Evolutionary conservation across 2,113 vertebrate genomes (phyloP).

Genomic region (Rafetus swinhoei): DNA sequence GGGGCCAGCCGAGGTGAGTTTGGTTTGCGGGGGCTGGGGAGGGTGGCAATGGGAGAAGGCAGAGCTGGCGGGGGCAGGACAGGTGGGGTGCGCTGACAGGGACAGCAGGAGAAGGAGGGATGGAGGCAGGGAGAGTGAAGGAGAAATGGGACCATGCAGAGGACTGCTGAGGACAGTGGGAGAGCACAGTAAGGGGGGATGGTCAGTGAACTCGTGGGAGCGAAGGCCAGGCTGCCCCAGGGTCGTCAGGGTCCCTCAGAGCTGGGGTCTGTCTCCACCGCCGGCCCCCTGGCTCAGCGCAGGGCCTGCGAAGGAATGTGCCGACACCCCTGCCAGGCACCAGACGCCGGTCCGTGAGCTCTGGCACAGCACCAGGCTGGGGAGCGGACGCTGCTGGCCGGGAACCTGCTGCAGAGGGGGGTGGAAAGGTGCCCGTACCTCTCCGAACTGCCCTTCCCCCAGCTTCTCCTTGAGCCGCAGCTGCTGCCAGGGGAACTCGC

Average conservation of each 20-base stretch:
- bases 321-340: background rate
- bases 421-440: conserved; percentile 69
- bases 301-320: background rate
- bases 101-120: background rate
- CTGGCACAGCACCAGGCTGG: background rate
- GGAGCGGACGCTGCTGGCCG: background rate
- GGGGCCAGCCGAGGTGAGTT: too few species aligned
- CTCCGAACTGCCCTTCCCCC: conserved; percentile 89
- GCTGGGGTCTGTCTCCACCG: background rate
- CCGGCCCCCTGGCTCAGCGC: background rate
- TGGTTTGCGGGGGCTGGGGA: background rate
- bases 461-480: conserved; percentile 87
- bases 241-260: background rate
- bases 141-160: background rate
- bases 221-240: background rate
- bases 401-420: too few species aligned
- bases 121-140: background rate
- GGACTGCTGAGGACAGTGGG: background rate
- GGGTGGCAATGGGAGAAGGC: background rate
- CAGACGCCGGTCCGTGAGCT: background rate
- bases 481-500: conserved; percentile 84
- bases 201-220: background rate
- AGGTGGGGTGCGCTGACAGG: background rate
- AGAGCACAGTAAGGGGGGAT: background rate
- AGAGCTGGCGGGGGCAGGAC: background rate